Evolutionary conservation across 2,113 vertebrate genomes (phyloP).

Genomic region (Cynoglossus semilaevis): DNA sequence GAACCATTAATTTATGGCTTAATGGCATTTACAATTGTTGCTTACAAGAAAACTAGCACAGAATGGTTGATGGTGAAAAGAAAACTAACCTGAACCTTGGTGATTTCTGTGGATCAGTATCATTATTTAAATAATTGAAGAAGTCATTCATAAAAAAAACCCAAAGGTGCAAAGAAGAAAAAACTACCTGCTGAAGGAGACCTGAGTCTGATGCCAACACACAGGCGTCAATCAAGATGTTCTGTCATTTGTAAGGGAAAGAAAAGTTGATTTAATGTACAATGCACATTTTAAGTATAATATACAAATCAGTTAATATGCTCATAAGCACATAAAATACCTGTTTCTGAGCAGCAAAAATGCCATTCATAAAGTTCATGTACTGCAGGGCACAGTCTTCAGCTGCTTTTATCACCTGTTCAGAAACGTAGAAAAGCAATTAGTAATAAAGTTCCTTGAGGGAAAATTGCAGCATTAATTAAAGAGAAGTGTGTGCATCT

Average conservation of each 20-base stretch:
- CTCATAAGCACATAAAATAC: conserved; percentile 73
- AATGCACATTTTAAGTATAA: neutral
- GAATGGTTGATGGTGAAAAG: too few relatives aligned
- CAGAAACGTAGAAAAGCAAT: conserved; percentile 4
- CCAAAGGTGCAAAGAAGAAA: too few relatives aligned
- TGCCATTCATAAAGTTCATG: conserved; percentile 99
- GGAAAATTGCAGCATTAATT: neutral
- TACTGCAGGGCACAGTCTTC: conserved; percentile 93
- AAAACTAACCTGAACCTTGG: too few relatives aligned
- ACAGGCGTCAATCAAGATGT: conserved; percentile 92
- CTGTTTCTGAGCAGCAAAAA: conserved; percentile 97
- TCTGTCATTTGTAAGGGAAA: conserved; percentile 73
- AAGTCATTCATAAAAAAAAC: too few relatives aligned
- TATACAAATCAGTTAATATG: too few relatives aligned
- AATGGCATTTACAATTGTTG: too few relatives aligned
- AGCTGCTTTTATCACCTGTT: conserved; percentile 92
- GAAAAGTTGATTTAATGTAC: neutral
- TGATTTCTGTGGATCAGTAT: too few relatives aligned
- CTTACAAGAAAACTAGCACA: too few relatives aligned
- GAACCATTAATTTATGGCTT: too few relatives aligned
- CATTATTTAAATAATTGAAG: too few relatives aligned
- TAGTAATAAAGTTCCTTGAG: neutral
- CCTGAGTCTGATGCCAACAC: conserved; percentile 92
- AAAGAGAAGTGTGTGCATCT: conserved; percentile 44
- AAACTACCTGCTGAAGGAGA: conserved; percentile 90